Percentiles rank a stretch among this genome's conserved stretches.
Evolutionary conservation across 1,140 invertebrate genomes (phyloP).

Genomic region (Plectus sambesii): DNA sequence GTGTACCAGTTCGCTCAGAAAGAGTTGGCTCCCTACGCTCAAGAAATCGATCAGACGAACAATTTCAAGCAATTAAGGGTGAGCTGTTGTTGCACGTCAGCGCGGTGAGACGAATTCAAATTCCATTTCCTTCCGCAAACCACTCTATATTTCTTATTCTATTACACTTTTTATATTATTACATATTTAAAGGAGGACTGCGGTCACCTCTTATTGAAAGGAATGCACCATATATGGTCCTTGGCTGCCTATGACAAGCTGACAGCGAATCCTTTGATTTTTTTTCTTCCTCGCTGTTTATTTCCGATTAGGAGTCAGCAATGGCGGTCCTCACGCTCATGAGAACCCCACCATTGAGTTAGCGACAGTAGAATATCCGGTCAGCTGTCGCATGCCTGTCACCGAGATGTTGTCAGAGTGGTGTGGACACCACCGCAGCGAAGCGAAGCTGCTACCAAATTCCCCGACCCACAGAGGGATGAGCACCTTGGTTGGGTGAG

Average conservation of each 20-base stretch:
- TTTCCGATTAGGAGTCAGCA: too few species aligned
- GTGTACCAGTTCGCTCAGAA: conserved; percentile 87
- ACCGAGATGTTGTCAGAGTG: too few species aligned
- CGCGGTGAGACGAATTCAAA: conserved; percentile 1
- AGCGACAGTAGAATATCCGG: too few species aligned
- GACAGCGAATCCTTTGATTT: conserved; percentile 47
- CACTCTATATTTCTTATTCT: background rate
- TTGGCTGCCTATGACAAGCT: conserved; percentile 3
- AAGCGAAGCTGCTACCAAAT: too few species aligned
- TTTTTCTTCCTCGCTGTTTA: too few species aligned
- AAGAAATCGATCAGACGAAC: conserved; percentile 75
- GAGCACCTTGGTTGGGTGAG: too few species aligned
- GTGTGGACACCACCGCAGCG: too few species aligned
- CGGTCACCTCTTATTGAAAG: background rate
- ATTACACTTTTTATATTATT: background rate
- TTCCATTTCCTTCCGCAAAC: background rate
- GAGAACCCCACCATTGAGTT: too few species aligned
- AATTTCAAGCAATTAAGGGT: conserved; percentile 62
- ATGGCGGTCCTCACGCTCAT: too few species aligned
- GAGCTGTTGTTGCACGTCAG: conserved; percentile 29
- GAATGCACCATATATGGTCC: conserved; percentile 5
- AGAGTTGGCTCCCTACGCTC: conserved; percentile 76
- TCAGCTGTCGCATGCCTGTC: too few species aligned
- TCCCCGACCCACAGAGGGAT: too few species aligned
- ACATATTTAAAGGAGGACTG: too few species aligned